A percentile compares a stretch with the other conserved stretches of the same genome.
Conservation (phyloP, 2,888 invertebrate species). For the Apotomis betuletana region DNA sequence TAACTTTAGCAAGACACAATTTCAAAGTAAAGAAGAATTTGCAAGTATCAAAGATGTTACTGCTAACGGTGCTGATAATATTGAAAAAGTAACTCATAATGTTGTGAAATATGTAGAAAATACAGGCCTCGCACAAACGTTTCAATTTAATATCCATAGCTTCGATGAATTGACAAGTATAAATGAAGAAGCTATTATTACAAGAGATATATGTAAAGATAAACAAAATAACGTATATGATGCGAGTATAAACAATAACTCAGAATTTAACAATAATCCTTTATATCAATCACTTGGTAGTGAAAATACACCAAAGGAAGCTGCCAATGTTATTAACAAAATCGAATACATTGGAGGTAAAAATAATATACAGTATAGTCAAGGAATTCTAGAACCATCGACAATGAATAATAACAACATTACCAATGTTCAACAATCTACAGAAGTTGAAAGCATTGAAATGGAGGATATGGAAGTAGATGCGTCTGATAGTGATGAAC, state of each 20-base stretch:
- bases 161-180: neutral
- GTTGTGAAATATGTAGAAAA: neutral
- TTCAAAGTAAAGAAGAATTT: neutral
- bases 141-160: neutral
- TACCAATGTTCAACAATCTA: conserved; percentile 16
- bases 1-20: neutral
- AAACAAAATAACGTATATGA: neutral
- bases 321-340: neutral
- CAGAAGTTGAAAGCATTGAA: conserved; percentile 32
- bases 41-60: neutral
- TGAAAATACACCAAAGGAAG: neutral
- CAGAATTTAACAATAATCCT: neutral
- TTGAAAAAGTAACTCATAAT: neutral
- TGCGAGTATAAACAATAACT: neutral
- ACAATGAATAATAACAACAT: conserved; percentile 12
- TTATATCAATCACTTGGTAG: neutral
- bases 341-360: neutral
- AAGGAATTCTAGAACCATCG: neutral
- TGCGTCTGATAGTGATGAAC: conserved; percentile 43
- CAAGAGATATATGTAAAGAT: neutral
- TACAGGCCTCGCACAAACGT: neutral
- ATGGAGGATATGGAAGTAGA: conserved; percentile 44
- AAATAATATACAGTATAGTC: neutral
- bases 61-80: neutral
- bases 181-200: neutral